phyloP scores from a whole-genome alignment of 2,797 vertebrate species.

The Carcharodon carcharias region DNA sequence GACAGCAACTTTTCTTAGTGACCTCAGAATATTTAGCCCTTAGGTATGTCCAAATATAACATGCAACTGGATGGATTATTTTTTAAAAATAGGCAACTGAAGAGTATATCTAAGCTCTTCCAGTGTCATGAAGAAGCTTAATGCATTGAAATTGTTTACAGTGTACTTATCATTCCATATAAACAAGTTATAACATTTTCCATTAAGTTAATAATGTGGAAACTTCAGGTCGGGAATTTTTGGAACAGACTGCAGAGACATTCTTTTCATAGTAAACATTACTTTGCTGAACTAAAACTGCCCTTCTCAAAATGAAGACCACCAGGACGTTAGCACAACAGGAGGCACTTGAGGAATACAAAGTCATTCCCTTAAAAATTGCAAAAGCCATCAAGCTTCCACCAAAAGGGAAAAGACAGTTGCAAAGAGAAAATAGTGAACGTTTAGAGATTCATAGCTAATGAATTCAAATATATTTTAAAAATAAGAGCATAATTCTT shows the following conservation, averaged over 20 bases:
- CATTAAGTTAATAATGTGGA: not conserved
- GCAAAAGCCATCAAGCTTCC: not conserved
- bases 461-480: not conserved
- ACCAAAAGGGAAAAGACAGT: not conserved
- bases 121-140: no score
- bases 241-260: not conserved
- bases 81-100: no score
- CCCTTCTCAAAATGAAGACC: no score
- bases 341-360: not conserved
- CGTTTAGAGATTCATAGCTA: no score
- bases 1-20: not conserved
- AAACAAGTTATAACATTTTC: not conserved
- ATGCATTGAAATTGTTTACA: no score
- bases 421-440: no score
- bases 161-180: not conserved
- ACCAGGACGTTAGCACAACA: not conserved
- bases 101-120: no score
- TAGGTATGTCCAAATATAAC: not conserved
- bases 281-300: not conserved
- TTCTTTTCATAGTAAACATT: not conserved
- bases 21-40: not conserved
- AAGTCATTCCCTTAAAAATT: not conserved
- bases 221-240: not conserved
- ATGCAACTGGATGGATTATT: not conserved
- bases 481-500: not conserved